These are phyloP conservation scores for Microplitis manilae DNA, from an alignment of 2,888 invertebrate genomes.

Conservation along the genomic window DNA sequence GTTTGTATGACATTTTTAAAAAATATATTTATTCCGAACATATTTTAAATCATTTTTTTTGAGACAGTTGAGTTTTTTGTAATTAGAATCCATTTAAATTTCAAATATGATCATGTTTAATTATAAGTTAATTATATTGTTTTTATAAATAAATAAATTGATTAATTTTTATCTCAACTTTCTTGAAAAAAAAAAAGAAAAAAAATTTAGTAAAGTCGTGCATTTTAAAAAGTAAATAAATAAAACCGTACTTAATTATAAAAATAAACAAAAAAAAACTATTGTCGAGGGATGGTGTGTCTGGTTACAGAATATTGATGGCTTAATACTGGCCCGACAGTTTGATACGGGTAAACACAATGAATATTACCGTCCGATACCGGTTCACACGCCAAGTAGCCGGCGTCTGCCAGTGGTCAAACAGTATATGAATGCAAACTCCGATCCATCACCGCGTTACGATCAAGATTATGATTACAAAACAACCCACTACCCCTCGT, in stretches of 20 bases:
- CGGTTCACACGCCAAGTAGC: conserved; percentile 67
- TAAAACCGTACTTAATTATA: conserved; percentile 21
- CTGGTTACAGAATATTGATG: conserved; percentile 72
- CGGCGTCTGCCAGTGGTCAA: conserved; percentile 66
- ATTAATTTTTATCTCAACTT: neutral
- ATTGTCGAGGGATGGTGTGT: conserved; percentile 71
- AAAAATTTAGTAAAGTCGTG: neutral
- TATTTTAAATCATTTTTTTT: neutral
- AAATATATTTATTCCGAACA: neutral
- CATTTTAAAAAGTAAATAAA: conserved; percentile 30
- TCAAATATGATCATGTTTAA: neutral
- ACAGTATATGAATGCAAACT: conserved; percentile 63
- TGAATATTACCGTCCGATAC: conserved; percentile 70
- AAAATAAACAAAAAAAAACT: conserved; percentile 53
- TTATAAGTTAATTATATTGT: neutral
- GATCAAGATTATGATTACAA: conserved; percentile 69
- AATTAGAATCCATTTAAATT: neutral
- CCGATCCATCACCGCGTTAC: conserved; percentile 61
- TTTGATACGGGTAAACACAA: conserved; percentile 69
- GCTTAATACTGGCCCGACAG: conserved; percentile 71
- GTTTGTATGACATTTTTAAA: neutral
- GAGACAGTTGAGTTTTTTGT: neutral
- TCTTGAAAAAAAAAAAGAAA: neutral
- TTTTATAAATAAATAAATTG: too few species aligned
- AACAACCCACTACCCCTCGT: conserved; percentile 69